A percentile compares a stretch with the other conserved stretches of the same genome.
phyloP scores from a whole-genome alignment of 2,113 vertebrate species.

The Odontophorus gujanensis region DNA sequence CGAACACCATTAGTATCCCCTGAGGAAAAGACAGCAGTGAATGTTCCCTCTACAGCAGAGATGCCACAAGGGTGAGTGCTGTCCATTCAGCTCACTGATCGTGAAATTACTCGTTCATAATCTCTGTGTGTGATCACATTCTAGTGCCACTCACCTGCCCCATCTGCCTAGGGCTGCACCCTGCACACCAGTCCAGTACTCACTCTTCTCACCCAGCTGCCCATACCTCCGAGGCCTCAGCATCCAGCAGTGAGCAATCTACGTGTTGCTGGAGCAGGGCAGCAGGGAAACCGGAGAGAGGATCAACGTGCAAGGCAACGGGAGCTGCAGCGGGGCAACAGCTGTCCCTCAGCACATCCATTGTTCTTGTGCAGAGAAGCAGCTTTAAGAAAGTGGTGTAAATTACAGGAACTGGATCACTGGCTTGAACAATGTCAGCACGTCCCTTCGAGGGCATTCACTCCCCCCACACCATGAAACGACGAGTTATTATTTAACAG shows the following conservation, averaged over 20 bases:
- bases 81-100: not conserved
- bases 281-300: rapidly evolving
- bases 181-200: not conserved
- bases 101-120: not conserved
- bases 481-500: conserved; percentile 66
- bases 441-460: not conserved
- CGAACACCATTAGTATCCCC: not conserved
- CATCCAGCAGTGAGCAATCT: not conserved
- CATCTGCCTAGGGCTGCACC: not conserved
- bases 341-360: not conserved
- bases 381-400: not conserved
- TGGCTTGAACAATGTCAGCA: conserved; percentile 48
- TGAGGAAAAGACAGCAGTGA: not conserved
- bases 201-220: not conserved
- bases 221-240: not conserved
- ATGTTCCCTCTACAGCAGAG: not conserved
- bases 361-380: not conserved
- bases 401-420: conserved; percentile 39
- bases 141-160: not conserved
- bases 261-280: not conserved
- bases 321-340: not conserved
- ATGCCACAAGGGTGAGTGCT: not conserved
- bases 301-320: rapidly evolving
- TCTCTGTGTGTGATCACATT: not conserved
- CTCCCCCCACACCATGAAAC: not conserved